phyloP scores from a whole-genome alignment of 2,113 vertebrate genomes.

The Oreocharis arfaki region DNA sequence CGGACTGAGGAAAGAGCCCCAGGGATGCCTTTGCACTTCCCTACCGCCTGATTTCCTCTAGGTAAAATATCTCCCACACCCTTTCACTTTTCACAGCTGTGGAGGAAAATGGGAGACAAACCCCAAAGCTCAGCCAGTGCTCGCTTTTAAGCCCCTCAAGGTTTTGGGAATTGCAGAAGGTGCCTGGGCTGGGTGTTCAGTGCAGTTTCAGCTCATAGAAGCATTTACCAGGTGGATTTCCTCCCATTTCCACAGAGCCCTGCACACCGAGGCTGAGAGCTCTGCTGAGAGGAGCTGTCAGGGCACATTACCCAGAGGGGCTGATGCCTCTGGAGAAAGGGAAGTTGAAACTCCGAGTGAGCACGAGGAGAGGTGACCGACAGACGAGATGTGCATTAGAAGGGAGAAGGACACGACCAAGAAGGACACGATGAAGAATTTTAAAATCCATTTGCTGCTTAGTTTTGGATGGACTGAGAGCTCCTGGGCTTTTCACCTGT shows the following conservation, averaged over 20 bases:
- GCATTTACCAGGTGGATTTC: conserved; percentile 35
- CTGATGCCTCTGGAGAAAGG: background rate
- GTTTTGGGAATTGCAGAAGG: background rate
- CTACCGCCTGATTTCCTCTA: background rate
- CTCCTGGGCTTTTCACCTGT: fast-evolving
- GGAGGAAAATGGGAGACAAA: background rate
- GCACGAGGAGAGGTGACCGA: background rate
- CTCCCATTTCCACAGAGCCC: background rate
- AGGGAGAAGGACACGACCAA: background rate
- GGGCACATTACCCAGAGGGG: conserved; percentile 43
- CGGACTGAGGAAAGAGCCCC: background rate
- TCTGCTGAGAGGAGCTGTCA: conserved; percentile 40
- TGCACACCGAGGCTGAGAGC: background rate
- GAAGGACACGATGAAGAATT: background rate
- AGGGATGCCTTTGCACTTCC: background rate
- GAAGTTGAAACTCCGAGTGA: background rate
- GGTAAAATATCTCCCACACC: background rate
- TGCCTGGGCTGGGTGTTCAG: background rate
- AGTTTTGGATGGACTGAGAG: background rate
- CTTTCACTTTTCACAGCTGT: background rate
- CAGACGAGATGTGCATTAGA: background rate
- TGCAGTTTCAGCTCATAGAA: background rate
- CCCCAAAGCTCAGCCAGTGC: background rate
- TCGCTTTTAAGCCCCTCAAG: background rate
- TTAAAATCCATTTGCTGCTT: background rate